Evolutionary conservation across 1,140 invertebrate species (phyloP), one percentile per base, ranked within the genome.

Genomic region (Drosophila chauvacae): DNA sequence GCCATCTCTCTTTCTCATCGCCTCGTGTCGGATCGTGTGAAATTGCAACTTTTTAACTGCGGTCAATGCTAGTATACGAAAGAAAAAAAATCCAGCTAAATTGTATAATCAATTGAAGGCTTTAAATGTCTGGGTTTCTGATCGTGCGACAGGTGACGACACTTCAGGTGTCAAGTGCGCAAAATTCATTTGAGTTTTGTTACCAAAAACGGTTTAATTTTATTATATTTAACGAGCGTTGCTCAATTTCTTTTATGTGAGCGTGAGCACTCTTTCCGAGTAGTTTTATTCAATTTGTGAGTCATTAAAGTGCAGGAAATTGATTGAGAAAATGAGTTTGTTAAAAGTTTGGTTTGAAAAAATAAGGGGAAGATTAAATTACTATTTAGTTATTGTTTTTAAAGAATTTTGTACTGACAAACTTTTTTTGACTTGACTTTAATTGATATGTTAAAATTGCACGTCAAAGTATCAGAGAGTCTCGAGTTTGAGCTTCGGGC

Each of bases 101-200:
- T 83, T 65, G 75, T 74, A 74, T 80, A 80, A 62, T 62, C 69
- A 61, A 80, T 65, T 57, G 37, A 23, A 3, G 42, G 37, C 44
- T 44, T 11, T 50, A 20, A 44, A 35, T 69, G 53, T 55, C 45
- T 56, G 47, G 42, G 7, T 64, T 62, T 45, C 26, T 64, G 63
- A 57, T 33, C 20, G 51, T 39, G 37, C 26, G 48, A 68, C 41
- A 66, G 48, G 62, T 76, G 65, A 60, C 47, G 66, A 64, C 68
- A 73, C 77, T 87, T 66, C 23, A 87, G 45, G 76, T 87, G 84
- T 87, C 83, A 88, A 87, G 83, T 73, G 76, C 16, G 41, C 80
- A 23, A 69, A 79, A 69, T 70, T 63, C 58, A 33, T 20, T 61
- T 28, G 41, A 64, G 66, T 16, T 37, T n/a, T 10, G 42, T 37